Evolutionary conservation across 2,113 vertebrate genomes (phyloP).

Genomic region (Callospermophilus lateralis): DNA sequence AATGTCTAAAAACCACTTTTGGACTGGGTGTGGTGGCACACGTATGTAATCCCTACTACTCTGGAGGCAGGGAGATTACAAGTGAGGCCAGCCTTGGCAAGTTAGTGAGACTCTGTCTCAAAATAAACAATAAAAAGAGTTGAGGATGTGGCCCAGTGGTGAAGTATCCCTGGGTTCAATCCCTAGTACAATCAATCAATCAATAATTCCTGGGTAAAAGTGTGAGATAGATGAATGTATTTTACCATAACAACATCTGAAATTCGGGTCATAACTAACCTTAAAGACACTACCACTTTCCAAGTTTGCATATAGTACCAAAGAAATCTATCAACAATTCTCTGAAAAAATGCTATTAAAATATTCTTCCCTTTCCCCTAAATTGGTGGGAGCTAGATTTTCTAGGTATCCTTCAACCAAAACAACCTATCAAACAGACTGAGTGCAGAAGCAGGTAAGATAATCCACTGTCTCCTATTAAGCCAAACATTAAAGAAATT

Average conservation of each 20-base stretch:
- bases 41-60: no score
- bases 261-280: not conserved
- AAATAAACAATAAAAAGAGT: no score
- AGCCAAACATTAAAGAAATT: not conserved
- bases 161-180: no score
- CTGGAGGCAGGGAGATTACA: no score
- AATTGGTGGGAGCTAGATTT: constrained; percentile 25
- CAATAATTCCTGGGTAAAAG: not conserved
- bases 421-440: not conserved
- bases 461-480: constrained; percentile 44
- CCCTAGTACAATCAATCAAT: no score
- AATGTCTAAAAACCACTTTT: not conserved
- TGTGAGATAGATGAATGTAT: not conserved
- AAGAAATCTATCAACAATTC: constrained; percentile 34
- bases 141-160: no score
- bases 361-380: not conserved
- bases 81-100: no score
- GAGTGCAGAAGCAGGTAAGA: not conserved
- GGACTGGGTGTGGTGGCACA: no score
- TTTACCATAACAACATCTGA: not conserved
- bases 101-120: no score
- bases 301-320: not conserved
- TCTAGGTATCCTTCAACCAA: constrained; percentile 20
- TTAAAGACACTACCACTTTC: not conserved
- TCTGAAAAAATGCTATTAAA: constrained; percentile 31